Percentiles rank a stretch among this genome's conserved stretches.
phyloP scores from a whole-genome alignment of 2,113 vertebrate genomes.

The Hippolais icterina region DNA sequence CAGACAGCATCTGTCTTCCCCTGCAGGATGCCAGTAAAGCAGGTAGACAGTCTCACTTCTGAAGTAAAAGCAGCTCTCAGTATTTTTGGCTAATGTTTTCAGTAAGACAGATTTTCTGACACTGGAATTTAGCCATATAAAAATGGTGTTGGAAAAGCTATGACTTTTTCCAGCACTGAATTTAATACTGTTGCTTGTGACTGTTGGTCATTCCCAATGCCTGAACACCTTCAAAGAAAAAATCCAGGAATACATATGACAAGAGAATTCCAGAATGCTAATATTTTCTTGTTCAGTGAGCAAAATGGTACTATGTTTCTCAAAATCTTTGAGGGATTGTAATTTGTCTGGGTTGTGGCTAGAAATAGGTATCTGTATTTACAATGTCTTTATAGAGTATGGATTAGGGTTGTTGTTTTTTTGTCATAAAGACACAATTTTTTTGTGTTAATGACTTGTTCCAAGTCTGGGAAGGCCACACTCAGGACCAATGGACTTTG shows the following conservation, averaged over 20 bases:
- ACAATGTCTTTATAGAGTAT: neutral
- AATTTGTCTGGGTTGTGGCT: neutral
- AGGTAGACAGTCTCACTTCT: conserved; percentile 51
- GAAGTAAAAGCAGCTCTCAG: neutral
- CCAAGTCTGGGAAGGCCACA: neutral
- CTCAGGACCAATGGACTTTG: neutral
- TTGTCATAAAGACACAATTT: neutral
- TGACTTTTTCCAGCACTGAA: neutral
- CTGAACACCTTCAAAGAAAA: neutral
- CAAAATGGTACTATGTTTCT: neutral
- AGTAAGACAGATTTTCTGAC: neutral
- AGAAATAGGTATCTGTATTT: neutral
- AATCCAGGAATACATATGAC: neutral
- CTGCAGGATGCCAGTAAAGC: conserved; percentile 42
- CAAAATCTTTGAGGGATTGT: neutral
- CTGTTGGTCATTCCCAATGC: neutral
- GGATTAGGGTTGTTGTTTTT: neutral
- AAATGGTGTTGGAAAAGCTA: neutral
- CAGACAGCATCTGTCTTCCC: conserved; percentile 68
- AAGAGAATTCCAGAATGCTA: neutral
- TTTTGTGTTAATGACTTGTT: neutral
- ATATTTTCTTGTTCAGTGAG: neutral
- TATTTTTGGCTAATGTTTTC: neutral
- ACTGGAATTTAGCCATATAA: neutral
- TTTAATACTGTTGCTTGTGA: neutral